phyloP scores from a whole-genome alignment of 1,140 invertebrate genomes.

The Drosophila ercepeae region DNA sequence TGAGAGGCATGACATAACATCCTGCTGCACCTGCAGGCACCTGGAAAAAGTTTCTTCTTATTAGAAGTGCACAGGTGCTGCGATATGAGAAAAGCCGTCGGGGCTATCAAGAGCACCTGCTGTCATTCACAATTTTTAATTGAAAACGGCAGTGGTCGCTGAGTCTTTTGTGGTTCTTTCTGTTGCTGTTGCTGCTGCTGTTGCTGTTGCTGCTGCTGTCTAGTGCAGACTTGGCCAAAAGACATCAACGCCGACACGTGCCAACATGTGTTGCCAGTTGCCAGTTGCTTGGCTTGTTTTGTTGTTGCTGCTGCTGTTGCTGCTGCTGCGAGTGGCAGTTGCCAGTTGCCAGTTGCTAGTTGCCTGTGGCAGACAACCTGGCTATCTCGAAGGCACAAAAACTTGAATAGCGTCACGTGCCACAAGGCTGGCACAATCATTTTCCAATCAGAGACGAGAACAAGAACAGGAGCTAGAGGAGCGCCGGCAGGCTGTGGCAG shows the following conservation, averaged over 20 bases:
- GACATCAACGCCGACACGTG: constrained; percentile 66
- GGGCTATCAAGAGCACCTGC: constrained; percentile 63
- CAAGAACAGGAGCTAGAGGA: constrained; percentile 16
- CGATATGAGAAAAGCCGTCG: constrained; percentile 8
- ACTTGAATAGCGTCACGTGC: constrained; percentile 63
- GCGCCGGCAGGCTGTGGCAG: constrained; percentile 50
- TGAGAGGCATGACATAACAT: constrained; percentile 12
- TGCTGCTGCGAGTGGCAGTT: constrained; percentile 36
- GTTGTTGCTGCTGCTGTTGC: constrained; percentile 15
- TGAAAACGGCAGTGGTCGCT: constrained; percentile 65
- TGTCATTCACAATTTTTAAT: constrained; percentile 80
- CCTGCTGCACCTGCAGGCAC: constrained; percentile 22
- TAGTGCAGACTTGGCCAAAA: constrained; percentile 51
- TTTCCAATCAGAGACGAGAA: constrained; percentile 67
- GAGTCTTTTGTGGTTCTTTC: constrained; percentile 3
- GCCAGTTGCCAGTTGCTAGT: constrained; percentile 27
- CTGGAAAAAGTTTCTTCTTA: constrained; percentile 2
- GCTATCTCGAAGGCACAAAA: constrained; percentile 21
- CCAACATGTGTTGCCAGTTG: constrained; percentile 66
- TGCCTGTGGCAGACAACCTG: constrained; percentile 42
- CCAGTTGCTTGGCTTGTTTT: constrained; percentile 9
- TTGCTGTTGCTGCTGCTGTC: constrained; percentile 42
- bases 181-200: constrained; percentile 20
- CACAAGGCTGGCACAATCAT: constrained; percentile 56
- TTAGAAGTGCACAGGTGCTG: constrained; percentile 51